Evolutionary conservation across 53 echinoderm and acorn worm genomes (phyloP), one percentile per base, ranked within the genome.

Genomic region (Pentamera pediparva): DNA sequence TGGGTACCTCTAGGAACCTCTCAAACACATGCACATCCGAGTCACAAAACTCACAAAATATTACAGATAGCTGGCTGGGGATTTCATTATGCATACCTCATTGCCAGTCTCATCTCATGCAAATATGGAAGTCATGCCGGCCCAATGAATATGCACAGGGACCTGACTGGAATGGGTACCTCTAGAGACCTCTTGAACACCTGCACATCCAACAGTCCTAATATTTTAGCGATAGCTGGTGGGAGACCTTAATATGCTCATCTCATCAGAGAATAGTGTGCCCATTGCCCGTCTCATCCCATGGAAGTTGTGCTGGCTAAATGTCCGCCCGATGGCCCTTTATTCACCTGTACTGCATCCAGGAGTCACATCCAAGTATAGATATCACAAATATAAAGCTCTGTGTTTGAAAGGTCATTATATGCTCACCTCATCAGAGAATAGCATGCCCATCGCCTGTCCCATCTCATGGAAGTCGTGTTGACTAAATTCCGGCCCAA

Each of bases 241-340:
- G n/a, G 12, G 47, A 0, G 47, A 12, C n/a, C 12, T 15, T n/a
- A n/a, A n/a, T 57, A 57, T 41, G 30, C 89, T n/a, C 78, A 82
- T 88, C 71, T 92, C 92, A 79, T 92, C 88, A 0, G 92, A 88
- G 53, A 92, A 88, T 18, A 92, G 88, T 0, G 92, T 92, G 1
- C 88, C 85, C 50, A 92, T 89, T 35, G 92, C 87, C 5, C 92
- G 75, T 29, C 88, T 88, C 10, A 92, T 73, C 28, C 88, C 92
- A 37, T 88, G 87, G 76, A 85, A 92, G 65, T 88, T 76, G 5
- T 84, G 75, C 35, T 78, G 65, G 13, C 82, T 70, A 61, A 75
- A 75, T 36, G 75, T 78, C n/a, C 88, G 92, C 11, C 92, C 92
- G 17, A 76, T 74, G 55, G 87, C 57, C 81, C 82, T 32, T 91